Base-by-base conservation (phyloP, 2,113 vertebrate genomes). In the Panthera leo region DNA sequence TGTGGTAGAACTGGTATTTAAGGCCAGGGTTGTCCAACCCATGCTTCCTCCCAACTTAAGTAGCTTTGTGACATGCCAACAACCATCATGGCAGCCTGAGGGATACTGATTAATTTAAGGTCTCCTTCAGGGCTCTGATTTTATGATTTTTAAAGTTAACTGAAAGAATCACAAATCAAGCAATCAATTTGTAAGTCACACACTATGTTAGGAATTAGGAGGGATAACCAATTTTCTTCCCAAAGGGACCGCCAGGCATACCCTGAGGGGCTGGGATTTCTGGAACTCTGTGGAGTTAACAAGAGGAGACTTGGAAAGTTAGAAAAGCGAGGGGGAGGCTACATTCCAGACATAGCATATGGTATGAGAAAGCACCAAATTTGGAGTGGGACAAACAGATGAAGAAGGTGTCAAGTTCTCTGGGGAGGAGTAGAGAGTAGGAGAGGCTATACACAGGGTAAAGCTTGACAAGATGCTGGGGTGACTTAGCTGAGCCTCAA, bases 381-480 rank as follows among this genome's bases (percentile, higher is more conserved):
- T 98, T 97, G 98, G 97, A 98, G 88, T 83, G 97, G 92, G 96
- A 97, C 96, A 95, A 95, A 94, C 97, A 98, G 97, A 98, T 98
- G 98, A 97, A 94, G 96, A 98, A 98, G 96, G 98, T 97, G 95
- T 98, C 97, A 88, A 85, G 97, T 98, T 97, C 97, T 98, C 97
- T 70, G 55, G 97, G 89, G 94, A 98, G 94, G 80, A 92, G 65
- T 76, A 36, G 85, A 76, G 87, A 68, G 39, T 63, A 88, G 15
- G 34, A 53, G 67, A 95, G 31, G 82, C 97, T 94, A 89, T 85
- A 95, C 85, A 93, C 53, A 89, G 94, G 18, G 80, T 51, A 39
- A 70, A 55, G 21, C 76, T 87, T 89, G 53, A 67, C 58, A 61
- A 90, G 84, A 97, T 85, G 65, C 87, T 79, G 10, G 34, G 23